Evolutionary conservation across 2,888 invertebrate species (phyloP).

Genomic region (Tortrix viridana): DNA sequence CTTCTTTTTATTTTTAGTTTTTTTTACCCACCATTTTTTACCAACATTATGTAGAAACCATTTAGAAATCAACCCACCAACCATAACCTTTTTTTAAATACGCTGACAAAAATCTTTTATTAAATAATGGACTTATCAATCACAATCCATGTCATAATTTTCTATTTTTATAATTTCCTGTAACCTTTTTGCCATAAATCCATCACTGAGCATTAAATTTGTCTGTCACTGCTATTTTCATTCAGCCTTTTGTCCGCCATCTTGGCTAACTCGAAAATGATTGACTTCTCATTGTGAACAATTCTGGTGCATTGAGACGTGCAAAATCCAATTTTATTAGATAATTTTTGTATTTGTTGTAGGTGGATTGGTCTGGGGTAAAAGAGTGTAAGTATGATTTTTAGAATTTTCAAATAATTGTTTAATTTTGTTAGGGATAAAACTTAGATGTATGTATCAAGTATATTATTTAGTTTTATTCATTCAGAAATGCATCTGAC

Average conservation of each 20-base stretch:
- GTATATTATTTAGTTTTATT: background rate
- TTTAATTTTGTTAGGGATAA: background rate
- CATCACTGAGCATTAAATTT: conserved; percentile 72
- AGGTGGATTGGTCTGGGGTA: conserved; percentile 48
- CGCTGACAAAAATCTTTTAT: background rate
- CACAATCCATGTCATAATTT: conserved; percentile 30
- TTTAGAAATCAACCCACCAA: too few relatives aligned
- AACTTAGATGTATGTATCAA: too few relatives aligned
- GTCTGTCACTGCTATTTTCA: conserved; percentile 51
- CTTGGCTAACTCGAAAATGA: conserved; percentile 61
- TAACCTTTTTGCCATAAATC: conserved; percentile 57
- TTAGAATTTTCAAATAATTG: background rate
- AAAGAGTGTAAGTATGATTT: conserved; percentile 43
- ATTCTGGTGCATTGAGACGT: conserved; percentile 55
- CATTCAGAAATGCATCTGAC: background rate
- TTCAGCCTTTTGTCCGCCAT: conserved; percentile 39
- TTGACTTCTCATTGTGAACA: conserved; percentile 62
- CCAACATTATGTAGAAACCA: too few relatives aligned
- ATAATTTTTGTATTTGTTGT: conserved; percentile 60
- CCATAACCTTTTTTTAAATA: too few relatives aligned
- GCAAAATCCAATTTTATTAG: conserved; percentile 69
- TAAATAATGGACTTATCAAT: conserved; percentile 30
- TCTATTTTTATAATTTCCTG: conserved; percentile 28
- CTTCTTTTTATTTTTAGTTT: too few relatives aligned
- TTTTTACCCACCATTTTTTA: too few relatives aligned